Conservation (phyloP, 2,888 invertebrate genomes). For the Drosophila phalerata region DNA sequence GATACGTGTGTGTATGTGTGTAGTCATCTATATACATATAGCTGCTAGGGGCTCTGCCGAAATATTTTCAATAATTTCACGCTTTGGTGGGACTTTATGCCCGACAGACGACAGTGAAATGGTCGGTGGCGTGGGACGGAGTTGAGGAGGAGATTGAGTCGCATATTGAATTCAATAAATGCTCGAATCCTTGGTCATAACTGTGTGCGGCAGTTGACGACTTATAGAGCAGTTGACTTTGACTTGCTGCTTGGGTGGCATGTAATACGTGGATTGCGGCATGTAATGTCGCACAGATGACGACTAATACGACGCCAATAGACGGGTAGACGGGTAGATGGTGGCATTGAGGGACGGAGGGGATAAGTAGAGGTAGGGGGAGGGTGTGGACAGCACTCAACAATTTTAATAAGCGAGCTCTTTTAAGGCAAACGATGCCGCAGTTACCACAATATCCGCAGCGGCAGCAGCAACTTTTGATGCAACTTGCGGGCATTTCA, state of each 20-base stretch:
- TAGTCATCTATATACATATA: conserved; percentile 15
- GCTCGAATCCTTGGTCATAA: conserved; percentile 49
- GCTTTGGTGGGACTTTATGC: conserved; percentile 68
- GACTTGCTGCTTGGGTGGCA: conserved; percentile 45
- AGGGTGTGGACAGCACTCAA: conserved; percentile 51
- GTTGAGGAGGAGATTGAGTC: conserved; percentile 8
- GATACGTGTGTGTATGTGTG: conserved; percentile 9
- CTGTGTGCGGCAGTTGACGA: conserved; percentile 65
- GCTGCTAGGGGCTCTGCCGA: conserved; percentile 25
- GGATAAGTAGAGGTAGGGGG: background rate
- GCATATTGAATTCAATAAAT: conserved; percentile 80
- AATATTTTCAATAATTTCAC: conserved; percentile 78
- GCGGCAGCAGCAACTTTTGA: conserved; percentile 38
- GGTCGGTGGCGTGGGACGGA: conserved; percentile 10
- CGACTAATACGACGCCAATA: conserved; percentile 77
- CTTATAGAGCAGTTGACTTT: conserved; percentile 68
- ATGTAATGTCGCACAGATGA: conserved; percentile 81
- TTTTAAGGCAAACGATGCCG: conserved; percentile 70
- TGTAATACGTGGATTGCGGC: conserved; percentile 80
- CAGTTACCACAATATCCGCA: conserved; percentile 72
- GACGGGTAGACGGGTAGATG: conserved; percentile 21
- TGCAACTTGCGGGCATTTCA: conserved; percentile 48
- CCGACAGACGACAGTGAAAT: conserved; percentile 48
- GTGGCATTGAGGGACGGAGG: background rate
- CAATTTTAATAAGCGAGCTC: conserved; percentile 77